Evolutionary conservation across 2,888 invertebrate genomes (phyloP), one percentile per base, ranked within the genome.

Genomic region (Lithophane semibrunnea): DNA sequence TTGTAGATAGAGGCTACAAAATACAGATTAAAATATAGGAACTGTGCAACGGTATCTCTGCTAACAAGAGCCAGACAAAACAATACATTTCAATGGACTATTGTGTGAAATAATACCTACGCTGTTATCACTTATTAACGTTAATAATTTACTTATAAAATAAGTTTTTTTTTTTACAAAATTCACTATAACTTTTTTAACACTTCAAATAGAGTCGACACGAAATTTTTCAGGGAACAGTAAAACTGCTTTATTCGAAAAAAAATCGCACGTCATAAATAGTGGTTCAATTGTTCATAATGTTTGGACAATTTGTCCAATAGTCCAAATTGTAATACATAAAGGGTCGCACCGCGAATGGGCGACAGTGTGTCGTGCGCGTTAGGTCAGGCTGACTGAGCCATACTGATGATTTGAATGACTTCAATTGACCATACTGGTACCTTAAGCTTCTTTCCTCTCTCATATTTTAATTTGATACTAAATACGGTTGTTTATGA

Each of bases 381-480:
- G 86, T 65, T 77, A 73, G 77, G 61, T 66, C 69, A 24, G 79
- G 66, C 79, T 21, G 84, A 75, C 88, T 49, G 66, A 73, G 49
- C 75, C 54, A 78, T 75, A 79, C 87, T 84, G 85, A 79, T 83
- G 86, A 66, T 18, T 74, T 42, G n/a, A 73, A 83, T 72, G 21
- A 77, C 67, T 67, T 61, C 60, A 24, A 54, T 67, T 73, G 69
- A 63, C 83, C 65, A 70, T n/a, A 68, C 47, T 21, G 9, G 37
- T 54, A 9, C 44, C 44, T 44, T 63, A 70, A 82, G 52, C 63
- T 71, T 61, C 67, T 67, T 60, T 75, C 61, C 67, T 67, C 61
- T 58, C n/a, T 54, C 16, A 61, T 56, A 67, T 68, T 71, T 18
- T 37, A 74, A 81, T 61, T 64, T 69, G 52, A 70, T 73, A 44